A percentile compares a stretch with the other conserved stretches of the same genome.
These are phyloP conservation scores for Andrena bucephala DNA, from an alignment of 2,888 invertebrate genomes.

Conservation along the genomic window DNA sequence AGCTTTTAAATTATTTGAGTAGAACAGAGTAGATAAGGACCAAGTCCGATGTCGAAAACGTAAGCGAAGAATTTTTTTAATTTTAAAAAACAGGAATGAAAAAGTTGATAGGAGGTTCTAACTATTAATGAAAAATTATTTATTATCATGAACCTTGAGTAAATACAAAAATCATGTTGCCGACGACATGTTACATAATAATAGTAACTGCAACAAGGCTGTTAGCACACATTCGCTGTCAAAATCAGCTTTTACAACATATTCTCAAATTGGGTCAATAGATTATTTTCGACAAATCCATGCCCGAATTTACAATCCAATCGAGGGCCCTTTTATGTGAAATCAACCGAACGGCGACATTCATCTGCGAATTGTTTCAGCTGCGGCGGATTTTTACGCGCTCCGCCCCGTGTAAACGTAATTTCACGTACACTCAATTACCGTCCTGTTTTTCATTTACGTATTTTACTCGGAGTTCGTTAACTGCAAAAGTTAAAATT, in stretches of 20 bases:
- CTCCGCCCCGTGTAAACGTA: neutral
- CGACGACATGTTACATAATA: too few relatives aligned
- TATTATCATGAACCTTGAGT: too few relatives aligned
- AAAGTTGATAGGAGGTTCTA: too few relatives aligned
- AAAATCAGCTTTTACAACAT: neutral
- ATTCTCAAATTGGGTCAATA: neutral
- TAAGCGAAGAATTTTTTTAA: too few relatives aligned
- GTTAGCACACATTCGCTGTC: neutral
- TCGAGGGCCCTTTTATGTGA: neutral
- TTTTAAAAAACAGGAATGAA: too few relatives aligned
- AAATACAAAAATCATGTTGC: too few relatives aligned
- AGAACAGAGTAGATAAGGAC: too few relatives aligned
- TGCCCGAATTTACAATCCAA: neutral
- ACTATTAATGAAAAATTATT: too few relatives aligned
- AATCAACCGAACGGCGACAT: neutral
- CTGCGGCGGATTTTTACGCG: neutral
- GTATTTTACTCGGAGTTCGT: neutral
- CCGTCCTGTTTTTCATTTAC: neutral
- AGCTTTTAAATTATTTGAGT: too few relatives aligned
- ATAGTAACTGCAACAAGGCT: too few relatives aligned
- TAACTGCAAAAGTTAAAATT: conserved; percentile 15
- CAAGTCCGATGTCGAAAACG: too few relatives aligned
- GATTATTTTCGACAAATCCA: conserved; percentile 10
- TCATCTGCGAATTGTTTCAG: neutral
- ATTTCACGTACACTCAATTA: conserved; percentile 19